Evolutionary conservation across 2,888 invertebrate genomes (phyloP).

Genomic region (Perdita meconis): DNA sequence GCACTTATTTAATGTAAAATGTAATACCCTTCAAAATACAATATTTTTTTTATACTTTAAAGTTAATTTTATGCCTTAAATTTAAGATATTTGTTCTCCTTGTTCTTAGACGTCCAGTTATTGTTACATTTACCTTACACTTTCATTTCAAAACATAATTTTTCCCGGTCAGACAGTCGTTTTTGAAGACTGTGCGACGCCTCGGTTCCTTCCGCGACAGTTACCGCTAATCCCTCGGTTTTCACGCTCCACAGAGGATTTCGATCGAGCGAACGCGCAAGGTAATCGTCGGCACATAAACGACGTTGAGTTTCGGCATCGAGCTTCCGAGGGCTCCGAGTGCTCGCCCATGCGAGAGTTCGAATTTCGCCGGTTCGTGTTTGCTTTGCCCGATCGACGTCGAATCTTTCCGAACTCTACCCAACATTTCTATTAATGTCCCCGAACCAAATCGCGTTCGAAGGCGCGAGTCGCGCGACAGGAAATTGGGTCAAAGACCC

Average conservation of each 20-base stretch:
- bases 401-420: not conserved
- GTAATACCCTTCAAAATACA: no score
- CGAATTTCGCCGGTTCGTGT: conserved; percentile 5
- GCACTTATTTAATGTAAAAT: no score
- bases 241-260: conserved; percentile 54
- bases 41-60: no score
- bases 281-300: conserved; percentile 53
- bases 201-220: conserved; percentile 26
- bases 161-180: no score
- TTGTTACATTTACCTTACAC: no score
- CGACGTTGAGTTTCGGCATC: conserved; percentile 19
- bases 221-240: conserved; percentile 54
- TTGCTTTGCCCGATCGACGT: not conserved
- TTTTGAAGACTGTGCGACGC: no score
- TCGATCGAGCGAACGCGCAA: conserved; percentile 45
- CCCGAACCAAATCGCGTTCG: no score
- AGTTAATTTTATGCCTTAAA: no score
- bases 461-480: not conserved
- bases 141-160: no score
- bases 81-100: no score
- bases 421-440: no score
- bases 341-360: conserved; percentile 40
- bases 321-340: not conserved
- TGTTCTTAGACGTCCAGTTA: no score
- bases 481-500: conserved; percentile 15